Percentiles rank a stretch among this genome's conserved stretches.
Conservation (phyloP, 2,888 invertebrate genomes). For the Mimumesa dahlbomi region DNA sequence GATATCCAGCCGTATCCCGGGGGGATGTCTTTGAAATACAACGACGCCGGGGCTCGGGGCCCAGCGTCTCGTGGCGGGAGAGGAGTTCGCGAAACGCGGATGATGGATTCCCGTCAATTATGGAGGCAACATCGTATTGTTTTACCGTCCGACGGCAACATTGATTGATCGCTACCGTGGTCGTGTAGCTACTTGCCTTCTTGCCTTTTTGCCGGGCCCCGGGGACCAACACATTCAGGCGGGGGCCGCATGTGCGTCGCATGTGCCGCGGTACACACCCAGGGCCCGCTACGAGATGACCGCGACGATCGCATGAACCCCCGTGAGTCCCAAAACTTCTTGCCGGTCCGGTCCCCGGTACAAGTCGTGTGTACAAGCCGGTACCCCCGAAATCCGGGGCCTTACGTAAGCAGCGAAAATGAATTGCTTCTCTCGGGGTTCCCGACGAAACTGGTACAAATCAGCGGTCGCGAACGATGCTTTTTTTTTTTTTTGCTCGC, state of each 20-base stretch:
- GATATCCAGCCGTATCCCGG: conserved; percentile 24
- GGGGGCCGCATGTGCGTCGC: conserved; percentile 26
- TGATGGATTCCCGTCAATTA: conserved; percentile 81
- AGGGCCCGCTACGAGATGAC: conserved; percentile 61
- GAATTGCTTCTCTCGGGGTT: conserved; percentile 20
- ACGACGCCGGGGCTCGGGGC: conserved; percentile 6
- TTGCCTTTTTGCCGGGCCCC: conserved; percentile 61
- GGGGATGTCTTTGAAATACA: no score
- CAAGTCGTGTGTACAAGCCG: conserved; percentile 55
- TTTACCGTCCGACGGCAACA: conserved; percentile 79
- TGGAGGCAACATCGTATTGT: conserved; percentile 80
- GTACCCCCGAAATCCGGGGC: conserved; percentile 42
- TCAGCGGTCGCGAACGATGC: no score
- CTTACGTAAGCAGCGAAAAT: conserved; percentile 48
- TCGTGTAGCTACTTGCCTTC: conserved; percentile 74
- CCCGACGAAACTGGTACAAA: conserved; percentile 20
- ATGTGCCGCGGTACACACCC: conserved; percentile 55
- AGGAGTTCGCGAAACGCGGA: conserved; percentile 75
- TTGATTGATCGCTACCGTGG: conserved; percentile 77
- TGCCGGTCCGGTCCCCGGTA: conserved; percentile 53
- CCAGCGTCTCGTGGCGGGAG: conserved; percentile 27
- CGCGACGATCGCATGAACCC: conserved; percentile 59
- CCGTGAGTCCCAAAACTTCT: conserved; percentile 66
- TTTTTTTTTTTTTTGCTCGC: no score
- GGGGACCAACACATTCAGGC: conserved; percentile 35